Evolutionary conservation across 2,797 vertebrate genomes (phyloP).

Genomic region (Rachycentron canadum): DNA sequence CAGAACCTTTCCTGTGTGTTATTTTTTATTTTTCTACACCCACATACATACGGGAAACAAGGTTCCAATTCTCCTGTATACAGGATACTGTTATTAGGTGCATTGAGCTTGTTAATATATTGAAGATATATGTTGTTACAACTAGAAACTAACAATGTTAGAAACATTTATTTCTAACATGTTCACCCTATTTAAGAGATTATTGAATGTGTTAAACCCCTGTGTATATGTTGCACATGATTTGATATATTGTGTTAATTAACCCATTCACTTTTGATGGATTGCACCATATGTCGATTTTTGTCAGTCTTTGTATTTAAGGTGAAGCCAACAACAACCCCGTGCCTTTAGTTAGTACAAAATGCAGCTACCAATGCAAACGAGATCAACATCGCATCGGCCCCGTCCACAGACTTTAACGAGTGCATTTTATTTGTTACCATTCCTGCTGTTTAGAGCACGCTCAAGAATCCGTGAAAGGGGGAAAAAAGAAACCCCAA

Average conservation of each 20-base stretch:
- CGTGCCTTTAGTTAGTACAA: background rate
- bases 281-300: background rate
- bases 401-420: too few species aligned
- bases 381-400: too few species aligned
- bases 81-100: background rate
- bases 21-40: background rate
- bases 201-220: too few species aligned
- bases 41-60: background rate
- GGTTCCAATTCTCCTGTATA: background rate
- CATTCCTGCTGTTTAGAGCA: background rate
- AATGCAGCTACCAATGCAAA: background rate
- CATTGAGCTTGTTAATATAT: too few species aligned
- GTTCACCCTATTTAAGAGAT: too few species aligned
- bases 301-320: background rate
- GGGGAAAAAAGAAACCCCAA: background rate
- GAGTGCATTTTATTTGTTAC: background rate
- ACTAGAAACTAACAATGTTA: too few species aligned
- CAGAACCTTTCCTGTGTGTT: too few species aligned
- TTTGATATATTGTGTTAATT: too few species aligned
- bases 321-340: background rate
- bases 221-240: too few species aligned
- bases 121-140: too few species aligned
- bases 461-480: background rate
- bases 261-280: too few species aligned
- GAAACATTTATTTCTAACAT: too few species aligned